These are phyloP conservation scores for Trachymyrmex cornetzi DNA, from an alignment of 1,140 invertebrate genomes.

Conservation along the genomic window DNA sequence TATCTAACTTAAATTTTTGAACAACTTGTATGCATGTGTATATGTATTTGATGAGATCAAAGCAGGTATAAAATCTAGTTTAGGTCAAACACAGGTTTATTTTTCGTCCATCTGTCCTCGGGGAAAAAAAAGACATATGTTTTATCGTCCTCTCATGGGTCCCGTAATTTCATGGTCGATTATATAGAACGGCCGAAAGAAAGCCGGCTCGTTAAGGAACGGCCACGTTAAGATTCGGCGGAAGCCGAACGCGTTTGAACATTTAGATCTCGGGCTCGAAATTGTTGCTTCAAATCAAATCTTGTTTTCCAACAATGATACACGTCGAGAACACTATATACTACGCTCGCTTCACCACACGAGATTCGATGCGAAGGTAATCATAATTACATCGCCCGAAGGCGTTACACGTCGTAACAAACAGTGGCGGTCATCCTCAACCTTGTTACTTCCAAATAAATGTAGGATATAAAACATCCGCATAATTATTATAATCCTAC, in stretches of 20 bases:
- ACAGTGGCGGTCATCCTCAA: conserved; percentile 67
- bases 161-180: conserved; percentile 61
- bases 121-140: conserved; percentile 55
- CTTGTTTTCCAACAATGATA: conserved; percentile 51
- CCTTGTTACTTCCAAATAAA: background rate
- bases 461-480: background rate
- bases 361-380: conserved; percentile 55
- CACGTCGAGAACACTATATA: conserved; percentile 32
- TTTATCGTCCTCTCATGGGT: conserved; percentile 35
- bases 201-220: conserved; percentile 52
- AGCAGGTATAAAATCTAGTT: conserved; percentile 44
- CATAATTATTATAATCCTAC: conserved; percentile 15
- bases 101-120: conserved; percentile 42
- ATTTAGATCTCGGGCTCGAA: conserved; percentile 40
- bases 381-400: conserved; percentile 66
- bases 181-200: conserved; percentile 50
- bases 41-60: conserved; percentile 6
- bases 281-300: conserved; percentile 43
- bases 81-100: conserved; percentile 14
- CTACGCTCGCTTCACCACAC: background rate
- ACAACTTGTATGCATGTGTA: background rate
- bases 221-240: conserved; percentile 47
- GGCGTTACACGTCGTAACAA: conserved; percentile 56
- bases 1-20: background rate
- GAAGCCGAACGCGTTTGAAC: conserved; percentile 47